Conservation (phyloP, 2,113 vertebrate genomes). For the Lophochroa leadbeateri region DNA sequence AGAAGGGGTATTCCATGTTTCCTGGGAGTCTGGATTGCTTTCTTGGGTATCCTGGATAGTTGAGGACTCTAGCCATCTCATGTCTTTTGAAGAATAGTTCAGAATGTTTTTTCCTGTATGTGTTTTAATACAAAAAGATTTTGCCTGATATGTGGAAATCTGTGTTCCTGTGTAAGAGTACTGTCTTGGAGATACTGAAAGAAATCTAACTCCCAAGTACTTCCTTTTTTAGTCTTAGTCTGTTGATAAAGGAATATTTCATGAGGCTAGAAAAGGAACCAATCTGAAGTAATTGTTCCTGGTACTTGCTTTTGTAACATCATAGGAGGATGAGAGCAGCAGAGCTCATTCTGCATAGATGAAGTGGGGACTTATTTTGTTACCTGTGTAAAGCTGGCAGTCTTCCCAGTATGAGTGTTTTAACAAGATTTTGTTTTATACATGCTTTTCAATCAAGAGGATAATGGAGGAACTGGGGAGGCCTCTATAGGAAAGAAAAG, state of each 20-base stretch:
- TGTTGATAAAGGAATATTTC: neutral
- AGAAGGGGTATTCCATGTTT: too few species aligned
- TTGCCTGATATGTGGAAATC: neutral
- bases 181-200: neutral
- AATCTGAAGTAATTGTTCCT: neutral
- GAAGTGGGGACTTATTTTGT: neutral
- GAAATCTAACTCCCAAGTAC: neutral
- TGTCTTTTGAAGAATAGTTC: neutral
- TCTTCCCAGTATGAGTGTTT: accelerated
- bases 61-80: neutral
- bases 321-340: neutral
- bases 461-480: neutral
- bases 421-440: neutral
- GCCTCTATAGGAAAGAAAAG: neutral
- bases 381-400: neutral
- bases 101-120: neutral
- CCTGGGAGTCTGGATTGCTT: neutral
- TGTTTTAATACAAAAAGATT: neutral
- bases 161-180: neutral
- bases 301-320: neutral
- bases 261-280: neutral
- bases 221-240: neutral
- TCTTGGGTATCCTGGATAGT: neutral
- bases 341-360: neutral
- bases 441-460: neutral